Base-by-base conservation (phyloP, 2,113 vertebrate genomes). In the Choloepus hoffmanni region DNA sequence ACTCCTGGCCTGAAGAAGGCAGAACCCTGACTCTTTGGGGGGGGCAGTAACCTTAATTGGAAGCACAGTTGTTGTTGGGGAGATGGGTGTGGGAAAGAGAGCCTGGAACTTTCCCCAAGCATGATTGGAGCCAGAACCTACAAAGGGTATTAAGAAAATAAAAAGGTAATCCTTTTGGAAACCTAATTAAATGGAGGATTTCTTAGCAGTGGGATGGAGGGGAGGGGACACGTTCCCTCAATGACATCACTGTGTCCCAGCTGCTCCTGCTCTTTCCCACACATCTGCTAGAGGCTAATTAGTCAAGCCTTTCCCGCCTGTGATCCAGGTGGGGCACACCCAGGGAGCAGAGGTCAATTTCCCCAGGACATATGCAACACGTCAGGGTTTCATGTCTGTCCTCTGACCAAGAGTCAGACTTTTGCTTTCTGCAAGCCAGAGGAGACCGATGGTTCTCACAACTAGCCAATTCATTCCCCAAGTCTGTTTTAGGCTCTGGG, bases 261-360 rank as follows among this genome's bases (percentile, higher is more conserved):
- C 43, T 43, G 43, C 68, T 83, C 50, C 13, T 63, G 85, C 83
- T 89, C 85, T 90, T 91, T 93, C 81, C 50, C 55, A 30, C 88
- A 95, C 79, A 90, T 89, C 79, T 89, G 89, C 68, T 84, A 95
- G 94, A 90, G 4, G 67, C 90, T 89, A 92, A 95, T 97, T 92
- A 96, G 73, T 82, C 86, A 70, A 65, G 43, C 81, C 67, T 48
- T 87, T n/a, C 36, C 0, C 21, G 45, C 53, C 55, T 53, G 58
- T 86, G 30, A 78, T 92, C 19, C 76, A 95, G 88, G 90, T 92
- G 83, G 83, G 58, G 33, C 77, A 23, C 40, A 19, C 1, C 0
- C 12, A 53, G 18, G 43, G 18, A 24, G 58, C 68, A 91, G 89
- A 91, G 90, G 87, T 83, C 55, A 63, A 48, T 85, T 53, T 24